These are phyloP conservation scores for Drosophila neutralis DNA, from an alignment of 2,888 invertebrate species.

Conservation along the genomic window DNA sequence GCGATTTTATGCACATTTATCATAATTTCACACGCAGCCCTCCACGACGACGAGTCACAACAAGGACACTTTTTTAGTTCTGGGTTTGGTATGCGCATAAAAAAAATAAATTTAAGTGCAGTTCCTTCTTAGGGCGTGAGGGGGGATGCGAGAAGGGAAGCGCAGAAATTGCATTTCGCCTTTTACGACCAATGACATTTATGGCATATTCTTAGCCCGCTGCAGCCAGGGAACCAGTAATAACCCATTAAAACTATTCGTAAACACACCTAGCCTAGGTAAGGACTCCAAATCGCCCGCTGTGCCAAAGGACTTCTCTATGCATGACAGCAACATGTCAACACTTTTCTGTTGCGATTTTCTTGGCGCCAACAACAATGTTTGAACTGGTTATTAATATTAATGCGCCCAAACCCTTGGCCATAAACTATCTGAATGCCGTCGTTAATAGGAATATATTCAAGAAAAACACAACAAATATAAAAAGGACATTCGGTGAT, in stretches of 20 bases:
- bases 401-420: conserved; percentile 58
- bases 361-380: conserved; percentile 65
- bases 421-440: conserved; percentile 46
- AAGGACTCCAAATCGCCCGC: conserved; percentile 31
- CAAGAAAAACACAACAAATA: not conserved
- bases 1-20: conserved; percentile 80
- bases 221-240: conserved; percentile 47
- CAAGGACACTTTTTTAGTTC: conserved; percentile 50
- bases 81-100: conserved; percentile 63
- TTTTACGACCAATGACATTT: conserved; percentile 77
- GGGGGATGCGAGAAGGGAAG: conserved; percentile 22
- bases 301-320: conserved; percentile 23
- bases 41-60: conserved; percentile 56
- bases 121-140: conserved; percentile 35
- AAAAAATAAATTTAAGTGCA: conserved; percentile 76
- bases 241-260: conserved; percentile 81
- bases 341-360: conserved; percentile 45
- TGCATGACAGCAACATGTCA: conserved; percentile 49
- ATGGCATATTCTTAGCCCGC: conserved; percentile 57
- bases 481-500: not conserved
- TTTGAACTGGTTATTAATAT: conserved; percentile 77
- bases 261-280: conserved; percentile 63
- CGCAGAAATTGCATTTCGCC: conserved; percentile 76
- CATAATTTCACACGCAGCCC: conserved; percentile 80
- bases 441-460: conserved; percentile 53